These are phyloP conservation scores for Hemiprocne comata DNA, from an alignment of 2,113 vertebrate genomes.

Conservation along the genomic window DNA sequence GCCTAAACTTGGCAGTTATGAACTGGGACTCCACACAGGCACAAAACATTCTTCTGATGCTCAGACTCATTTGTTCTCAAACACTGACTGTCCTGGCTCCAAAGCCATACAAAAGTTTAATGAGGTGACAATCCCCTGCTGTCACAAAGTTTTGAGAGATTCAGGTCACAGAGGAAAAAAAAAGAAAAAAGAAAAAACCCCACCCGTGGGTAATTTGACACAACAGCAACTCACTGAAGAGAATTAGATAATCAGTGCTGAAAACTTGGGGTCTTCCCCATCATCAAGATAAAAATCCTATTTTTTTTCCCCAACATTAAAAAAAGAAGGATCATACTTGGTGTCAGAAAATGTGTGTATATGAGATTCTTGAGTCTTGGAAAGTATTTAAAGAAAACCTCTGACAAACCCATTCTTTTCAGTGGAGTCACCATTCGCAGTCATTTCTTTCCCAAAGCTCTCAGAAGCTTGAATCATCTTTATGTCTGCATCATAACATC, in stretches of 20 bases:
- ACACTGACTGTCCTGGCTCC: conserved; percentile 32
- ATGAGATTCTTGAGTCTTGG: background rate
- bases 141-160: conserved; percentile 56
- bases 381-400: background rate
- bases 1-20: conserved; percentile 60
- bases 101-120: conserved; percentile 52
- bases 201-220: background rate
- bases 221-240: conserved; percentile 22
- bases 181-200: background rate
- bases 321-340: background rate
- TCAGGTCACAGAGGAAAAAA: conserved; percentile 16
- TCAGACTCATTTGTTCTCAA: conserved; percentile 60
- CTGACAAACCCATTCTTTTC: background rate
- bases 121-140: conserved; percentile 47
- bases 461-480: background rate
- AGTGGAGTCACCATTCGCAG: background rate
- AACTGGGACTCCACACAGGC: conserved; percentile 25
- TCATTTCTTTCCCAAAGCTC: background rate
- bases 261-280: background rate
- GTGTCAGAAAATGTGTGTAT: background rate
- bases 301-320: background rate
- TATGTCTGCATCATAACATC: rapidly evolving
- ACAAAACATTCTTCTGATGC: conserved; percentile 62
- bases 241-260: background rate
- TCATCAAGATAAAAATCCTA: background rate